Evolutionary conservation across 2,113 vertebrate genomes (phyloP).

Genomic region (Gnathonemus longibarbis): DNA sequence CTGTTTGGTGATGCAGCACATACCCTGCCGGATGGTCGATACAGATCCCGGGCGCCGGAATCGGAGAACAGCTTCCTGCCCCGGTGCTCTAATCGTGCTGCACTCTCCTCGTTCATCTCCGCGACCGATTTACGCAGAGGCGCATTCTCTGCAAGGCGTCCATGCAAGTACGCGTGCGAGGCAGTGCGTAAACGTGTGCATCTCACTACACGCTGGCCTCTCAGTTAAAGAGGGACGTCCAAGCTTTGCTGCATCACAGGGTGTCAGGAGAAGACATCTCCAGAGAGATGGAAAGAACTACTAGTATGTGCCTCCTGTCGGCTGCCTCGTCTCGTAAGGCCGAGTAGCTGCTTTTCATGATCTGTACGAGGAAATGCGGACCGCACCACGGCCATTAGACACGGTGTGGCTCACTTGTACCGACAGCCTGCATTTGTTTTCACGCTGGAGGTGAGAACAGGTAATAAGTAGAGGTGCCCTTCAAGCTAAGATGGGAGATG

Average conservation of each 20-base stretch:
- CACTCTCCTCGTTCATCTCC: slow-evolving; percentile 2
- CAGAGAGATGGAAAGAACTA: neutral
- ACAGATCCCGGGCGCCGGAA: neutral
- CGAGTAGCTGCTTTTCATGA: slow-evolving; percentile 20
- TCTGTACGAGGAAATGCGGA: neutral
- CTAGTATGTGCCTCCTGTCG: slow-evolving; percentile 9
- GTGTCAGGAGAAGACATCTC: neutral
- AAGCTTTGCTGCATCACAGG: neutral
- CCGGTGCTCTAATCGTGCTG: neutral
- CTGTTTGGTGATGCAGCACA: slow-evolving; percentile 3
- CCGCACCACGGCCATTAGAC: neutral
- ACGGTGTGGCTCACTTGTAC: neutral
- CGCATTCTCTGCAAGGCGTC: neutral
- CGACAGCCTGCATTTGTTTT: neutral
- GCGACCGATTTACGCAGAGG: neutral
- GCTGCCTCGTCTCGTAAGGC: slow-evolving; percentile 8
- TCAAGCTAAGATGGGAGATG: neutral
- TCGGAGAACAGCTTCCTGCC: neutral
- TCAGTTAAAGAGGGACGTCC: neutral
- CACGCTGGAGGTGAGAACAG: neutral
- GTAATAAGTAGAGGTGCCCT: neutral
- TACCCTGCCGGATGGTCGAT: neutral
- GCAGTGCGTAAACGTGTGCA: neutral
- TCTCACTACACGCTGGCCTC: neutral
- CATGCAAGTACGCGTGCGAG: neutral